Evolutionary conservation across 2,797 vertebrate species (phyloP).

Genomic region (Sebastes hubbsi): DNA sequence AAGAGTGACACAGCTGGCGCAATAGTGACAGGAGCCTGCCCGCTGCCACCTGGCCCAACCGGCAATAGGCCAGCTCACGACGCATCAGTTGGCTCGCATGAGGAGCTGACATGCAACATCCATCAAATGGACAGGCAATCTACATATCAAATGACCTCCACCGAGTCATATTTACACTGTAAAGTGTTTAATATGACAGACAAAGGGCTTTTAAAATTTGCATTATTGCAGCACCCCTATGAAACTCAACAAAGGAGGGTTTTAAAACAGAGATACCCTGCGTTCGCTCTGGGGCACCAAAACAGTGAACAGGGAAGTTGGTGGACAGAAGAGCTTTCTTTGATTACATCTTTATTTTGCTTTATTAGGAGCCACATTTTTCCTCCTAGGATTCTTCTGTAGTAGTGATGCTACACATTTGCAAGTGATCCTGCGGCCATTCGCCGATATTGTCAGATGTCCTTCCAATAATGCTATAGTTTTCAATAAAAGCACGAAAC

Average conservation of each 20-base stretch:
- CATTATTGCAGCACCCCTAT: neutral
- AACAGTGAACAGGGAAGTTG: neutral
- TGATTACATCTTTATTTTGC: neutral
- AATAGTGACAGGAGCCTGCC: slow-evolving; percentile 39
- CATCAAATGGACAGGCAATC: slow-evolving; percentile 54
- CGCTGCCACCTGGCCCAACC: slow-evolving; percentile 57
- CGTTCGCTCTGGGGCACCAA: neutral
- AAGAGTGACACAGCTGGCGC: slow-evolving; percentile 29
- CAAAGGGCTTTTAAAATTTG: slow-evolving; percentile 3
- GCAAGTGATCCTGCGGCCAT: neutral
- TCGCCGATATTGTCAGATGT: neutral
- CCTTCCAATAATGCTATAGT: neutral
- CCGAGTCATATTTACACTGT: slow-evolving; percentile 57
- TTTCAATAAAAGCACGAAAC: neutral
- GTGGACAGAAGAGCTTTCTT: neutral
- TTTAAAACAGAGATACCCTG: neutral
- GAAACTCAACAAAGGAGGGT: neutral
- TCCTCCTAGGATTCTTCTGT: neutral
- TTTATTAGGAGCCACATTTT: neutral
- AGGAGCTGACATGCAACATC: slow-evolving; percentile 54
- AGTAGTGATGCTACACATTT: neutral
- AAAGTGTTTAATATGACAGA: slow-evolving; percentile 27
- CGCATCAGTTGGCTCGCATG: slow-evolving; percentile 28
- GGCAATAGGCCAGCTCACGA: slow-evolving; percentile 42
- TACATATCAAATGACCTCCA: slow-evolving; percentile 67